Conservation (phyloP, 2,888 invertebrate species). For the Hermaeophaga mercurialis region DNA sequence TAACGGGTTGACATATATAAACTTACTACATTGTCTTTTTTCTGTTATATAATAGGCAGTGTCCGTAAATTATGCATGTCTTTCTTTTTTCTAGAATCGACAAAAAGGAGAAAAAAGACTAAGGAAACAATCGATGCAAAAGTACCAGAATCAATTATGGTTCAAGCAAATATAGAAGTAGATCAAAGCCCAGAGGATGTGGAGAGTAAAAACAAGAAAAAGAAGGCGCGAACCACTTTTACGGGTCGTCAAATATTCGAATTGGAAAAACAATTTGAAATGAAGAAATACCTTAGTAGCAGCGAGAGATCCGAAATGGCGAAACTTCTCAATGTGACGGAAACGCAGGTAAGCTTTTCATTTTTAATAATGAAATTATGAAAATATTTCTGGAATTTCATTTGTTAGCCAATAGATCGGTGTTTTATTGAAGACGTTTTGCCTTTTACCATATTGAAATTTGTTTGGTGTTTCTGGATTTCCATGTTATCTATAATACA, state of each 20-base stretch:
- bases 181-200: slow-evolving; percentile 59
- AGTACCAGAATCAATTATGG: slow-evolving; percentile 35
- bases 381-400: too few species aligned
- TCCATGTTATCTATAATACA: too few species aligned
- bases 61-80: too few species aligned
- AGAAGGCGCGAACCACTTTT: slow-evolving; percentile 93
- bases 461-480: too few species aligned
- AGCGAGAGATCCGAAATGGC: slow-evolving; percentile 95
- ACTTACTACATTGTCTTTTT: too few species aligned
- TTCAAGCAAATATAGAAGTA: slow-evolving; percentile 40
- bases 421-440: too few species aligned
- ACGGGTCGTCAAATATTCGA: slow-evolving; percentile 96
- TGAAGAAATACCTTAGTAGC: slow-evolving; percentile 94
- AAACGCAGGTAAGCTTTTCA: slow-evolving; percentile 81
- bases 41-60: too few species aligned
- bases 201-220: slow-evolving; percentile 66
- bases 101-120: slow-evolving; percentile 52
- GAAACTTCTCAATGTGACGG: slow-evolving; percentile 89
- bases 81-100: slow-evolving; percentile 46
- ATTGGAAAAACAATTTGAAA: slow-evolving; percentile 93
- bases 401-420: too few species aligned
- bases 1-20: too few species aligned
- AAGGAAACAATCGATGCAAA: slow-evolving; percentile 49
- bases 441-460: not conserved
- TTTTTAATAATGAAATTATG: too few species aligned